phyloP scores from a whole-genome alignment of 2,797 vertebrate species.

The Eulemur albifrons region DNA sequence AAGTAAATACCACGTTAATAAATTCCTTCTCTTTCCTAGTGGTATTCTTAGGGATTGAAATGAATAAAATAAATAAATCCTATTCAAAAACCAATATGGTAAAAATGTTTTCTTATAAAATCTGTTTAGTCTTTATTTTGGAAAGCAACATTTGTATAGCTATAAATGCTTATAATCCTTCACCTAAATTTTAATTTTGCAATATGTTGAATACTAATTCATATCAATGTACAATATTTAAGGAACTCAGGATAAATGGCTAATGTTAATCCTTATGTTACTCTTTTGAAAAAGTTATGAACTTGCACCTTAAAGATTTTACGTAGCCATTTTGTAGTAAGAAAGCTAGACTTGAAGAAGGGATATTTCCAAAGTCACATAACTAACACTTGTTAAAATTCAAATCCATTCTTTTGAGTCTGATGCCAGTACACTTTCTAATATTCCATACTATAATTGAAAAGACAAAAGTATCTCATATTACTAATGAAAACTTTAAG shows the following conservation, averaged over 20 bases:
- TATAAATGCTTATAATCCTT: neutral
- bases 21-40: neutral
- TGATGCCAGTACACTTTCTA: neutral
- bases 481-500: slow-evolving; percentile 1
- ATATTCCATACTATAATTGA: neutral
- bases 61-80: neutral
- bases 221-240: neutral
- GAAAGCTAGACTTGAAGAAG: neutral
- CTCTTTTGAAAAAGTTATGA: neutral
- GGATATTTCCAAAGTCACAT: neutral
- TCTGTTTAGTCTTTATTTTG: neutral
- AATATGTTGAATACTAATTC: neutral
- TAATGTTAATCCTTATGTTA: neutral
- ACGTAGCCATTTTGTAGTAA: neutral
- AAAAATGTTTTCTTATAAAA: neutral
- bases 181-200: neutral
- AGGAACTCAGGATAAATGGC: neutral
- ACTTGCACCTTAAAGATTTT: neutral
- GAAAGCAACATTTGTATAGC: neutral
- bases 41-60: neutral
- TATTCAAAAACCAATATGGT: neutral
- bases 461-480: neutral
- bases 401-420: slow-evolving; percentile 36
- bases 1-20: neutral
- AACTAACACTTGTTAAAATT: neutral